phyloP scores from a whole-genome alignment of 2,113 vertebrate genomes.

The Azemiops feae region DNA sequence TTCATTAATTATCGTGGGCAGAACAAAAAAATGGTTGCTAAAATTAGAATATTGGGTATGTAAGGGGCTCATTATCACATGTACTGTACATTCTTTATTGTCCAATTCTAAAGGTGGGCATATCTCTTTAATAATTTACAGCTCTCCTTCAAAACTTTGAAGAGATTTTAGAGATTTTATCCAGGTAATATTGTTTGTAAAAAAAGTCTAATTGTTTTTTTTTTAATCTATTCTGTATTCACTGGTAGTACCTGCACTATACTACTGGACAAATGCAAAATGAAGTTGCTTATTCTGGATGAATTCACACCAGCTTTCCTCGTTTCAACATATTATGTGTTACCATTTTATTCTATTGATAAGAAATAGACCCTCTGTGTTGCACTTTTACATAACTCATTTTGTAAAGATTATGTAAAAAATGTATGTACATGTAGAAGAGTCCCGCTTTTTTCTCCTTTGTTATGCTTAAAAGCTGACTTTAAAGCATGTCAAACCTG shows the following conservation, averaged over 20 bases:
- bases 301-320: conserved; percentile 6
- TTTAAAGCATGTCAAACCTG: conserved; percentile 18
- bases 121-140: neutral
- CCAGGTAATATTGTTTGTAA: neutral
- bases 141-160: neutral
- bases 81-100: neutral
- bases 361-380: conserved; percentile 24
- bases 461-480: conserved; percentile 35
- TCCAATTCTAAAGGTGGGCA: neutral
- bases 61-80: neutral
- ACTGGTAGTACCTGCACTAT: neutral
- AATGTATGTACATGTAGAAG: conserved; percentile 29
- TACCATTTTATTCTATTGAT: conserved; percentile 20
- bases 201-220: neutral
- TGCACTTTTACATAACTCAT: conserved; percentile 26
- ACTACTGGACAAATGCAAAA: conserved; percentile 15
- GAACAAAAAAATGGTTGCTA: neutral
- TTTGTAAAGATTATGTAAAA: conserved; percentile 39
- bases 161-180: conserved; percentile 8
- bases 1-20: neutral
- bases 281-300: conserved; percentile 8
- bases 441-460: conserved; percentile 25
- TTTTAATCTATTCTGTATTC: neutral
- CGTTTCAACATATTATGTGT: conserved; percentile 4
- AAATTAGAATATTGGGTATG: neutral